Conservation (phyloP, 2,888 invertebrate species). For the Caenorhabditis becei region DNA sequence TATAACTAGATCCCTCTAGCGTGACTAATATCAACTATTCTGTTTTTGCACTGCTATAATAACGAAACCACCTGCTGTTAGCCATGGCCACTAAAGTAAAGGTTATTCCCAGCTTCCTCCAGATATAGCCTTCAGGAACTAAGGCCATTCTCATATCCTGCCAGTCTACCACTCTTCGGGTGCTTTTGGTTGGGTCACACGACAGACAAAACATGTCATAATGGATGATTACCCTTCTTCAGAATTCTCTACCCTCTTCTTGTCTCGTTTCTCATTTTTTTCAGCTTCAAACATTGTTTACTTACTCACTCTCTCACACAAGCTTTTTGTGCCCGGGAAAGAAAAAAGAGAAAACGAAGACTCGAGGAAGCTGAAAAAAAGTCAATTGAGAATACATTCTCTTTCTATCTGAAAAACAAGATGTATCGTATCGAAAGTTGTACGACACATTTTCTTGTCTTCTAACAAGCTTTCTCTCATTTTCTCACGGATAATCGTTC, state of each 20-base stretch:
- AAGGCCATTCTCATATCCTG: constrained; percentile 35
- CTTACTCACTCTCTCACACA: constrained; percentile 16
- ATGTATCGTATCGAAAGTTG: not conserved
- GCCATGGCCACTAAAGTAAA: not conserved
- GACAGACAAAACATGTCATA: constrained; percentile 50
- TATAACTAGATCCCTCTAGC: not conserved
- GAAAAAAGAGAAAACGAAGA: constrained; percentile 14
- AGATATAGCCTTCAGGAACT: constrained; percentile 24
- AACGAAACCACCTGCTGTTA: not conserved
- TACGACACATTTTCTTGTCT: not conserved
- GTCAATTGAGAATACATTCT: constrained; percentile 44
- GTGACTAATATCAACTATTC: not conserved
- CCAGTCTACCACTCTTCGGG: constrained; percentile 19
- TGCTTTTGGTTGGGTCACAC: constrained; percentile 28
- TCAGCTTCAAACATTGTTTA: constrained; percentile 35
- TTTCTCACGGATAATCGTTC: constrained; percentile 34
- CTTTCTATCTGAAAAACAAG: constrained; percentile 7
- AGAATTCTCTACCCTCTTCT: not conserved
- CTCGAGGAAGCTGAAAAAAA: constrained; percentile 7
- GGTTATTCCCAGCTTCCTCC: not conserved
- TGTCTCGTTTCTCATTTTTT: constrained; percentile 31
- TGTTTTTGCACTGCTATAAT: not conserved
- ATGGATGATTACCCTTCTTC: constrained; percentile 56
- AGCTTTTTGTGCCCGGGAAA: constrained; percentile 28
- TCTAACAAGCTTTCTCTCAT: not conserved